Evolutionary conservation across 1,140 invertebrate genomes (phyloP).

Genomic region (Bombus affinis): DNA sequence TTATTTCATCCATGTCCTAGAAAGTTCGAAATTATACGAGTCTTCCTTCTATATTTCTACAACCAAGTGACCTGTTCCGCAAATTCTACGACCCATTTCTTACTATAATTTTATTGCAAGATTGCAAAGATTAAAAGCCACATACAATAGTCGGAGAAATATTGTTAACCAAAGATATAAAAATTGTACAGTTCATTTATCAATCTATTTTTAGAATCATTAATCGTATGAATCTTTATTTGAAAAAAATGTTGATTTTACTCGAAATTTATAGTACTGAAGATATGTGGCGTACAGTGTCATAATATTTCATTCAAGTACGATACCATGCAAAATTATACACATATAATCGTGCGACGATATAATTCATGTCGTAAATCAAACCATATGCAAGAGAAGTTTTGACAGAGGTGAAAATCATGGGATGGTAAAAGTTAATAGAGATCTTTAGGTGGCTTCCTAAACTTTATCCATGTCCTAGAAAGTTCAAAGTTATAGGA

Average conservation of each 20-base stretch:
- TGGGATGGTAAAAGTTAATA: neutral
- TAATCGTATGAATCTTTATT: neutral
- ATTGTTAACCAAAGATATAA: neutral
- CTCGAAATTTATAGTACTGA: neutral
- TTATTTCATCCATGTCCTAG: neutral
- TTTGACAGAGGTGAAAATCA: neutral
- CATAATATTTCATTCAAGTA: neutral
- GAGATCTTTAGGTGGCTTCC: neutral
- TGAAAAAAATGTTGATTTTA: neutral
- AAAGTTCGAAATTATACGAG: neutral
- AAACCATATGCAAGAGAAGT: neutral
- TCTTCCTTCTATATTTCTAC: neutral
- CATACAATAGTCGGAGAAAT: too few relatives aligned
- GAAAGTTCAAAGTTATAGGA: conserved; percentile 17
- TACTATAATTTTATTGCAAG: too few relatives aligned
- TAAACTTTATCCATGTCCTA: neutral
- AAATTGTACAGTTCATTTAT: neutral
- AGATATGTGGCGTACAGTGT: neutral
- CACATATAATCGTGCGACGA: neutral
- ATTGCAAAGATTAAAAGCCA: too few relatives aligned
- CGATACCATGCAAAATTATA: neutral
- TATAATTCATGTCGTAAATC: neutral
- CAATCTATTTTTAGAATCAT: neutral
- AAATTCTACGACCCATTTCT: neutral
- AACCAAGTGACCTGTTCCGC: neutral